Conservation (phyloP, 2,113 vertebrate genomes). For the Ptilorrhoa leucosticta region DNA sequence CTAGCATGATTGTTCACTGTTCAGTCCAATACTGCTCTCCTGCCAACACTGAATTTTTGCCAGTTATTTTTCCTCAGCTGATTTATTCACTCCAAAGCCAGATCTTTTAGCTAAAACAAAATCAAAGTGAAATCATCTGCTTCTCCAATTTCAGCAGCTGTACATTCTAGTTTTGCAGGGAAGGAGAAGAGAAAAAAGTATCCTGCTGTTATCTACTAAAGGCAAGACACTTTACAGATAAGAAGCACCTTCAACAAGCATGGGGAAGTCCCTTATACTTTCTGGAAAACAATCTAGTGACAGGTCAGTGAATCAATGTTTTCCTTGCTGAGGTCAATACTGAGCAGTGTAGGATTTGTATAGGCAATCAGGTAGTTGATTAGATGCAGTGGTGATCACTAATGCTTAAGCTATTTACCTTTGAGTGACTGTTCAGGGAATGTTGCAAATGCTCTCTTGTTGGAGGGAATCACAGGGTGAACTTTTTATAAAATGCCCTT, state of each 20-base stretch:
- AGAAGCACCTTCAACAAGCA: background rate
- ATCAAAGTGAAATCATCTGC: constrained; percentile 7
- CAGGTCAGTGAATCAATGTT: constrained; percentile 49
- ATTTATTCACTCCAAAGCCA: background rate
- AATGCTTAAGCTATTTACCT: constrained; percentile 16
- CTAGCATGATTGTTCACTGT: background rate
- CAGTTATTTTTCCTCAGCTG: background rate
- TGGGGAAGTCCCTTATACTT: background rate
- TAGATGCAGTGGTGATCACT: constrained; percentile 7
- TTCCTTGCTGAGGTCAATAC: constrained; percentile 25
- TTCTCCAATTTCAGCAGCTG: background rate
- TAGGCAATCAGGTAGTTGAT: constrained; percentile 27
- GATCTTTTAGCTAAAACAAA: background rate
- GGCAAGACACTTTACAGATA: background rate
- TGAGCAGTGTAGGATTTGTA: background rate
- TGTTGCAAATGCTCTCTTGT: background rate
- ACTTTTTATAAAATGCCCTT: background rate
- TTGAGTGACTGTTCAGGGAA: background rate
- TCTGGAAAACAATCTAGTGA: constrained; percentile 40
- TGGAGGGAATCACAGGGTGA: background rate
- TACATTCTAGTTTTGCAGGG: background rate
- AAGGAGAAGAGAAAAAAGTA: background rate
- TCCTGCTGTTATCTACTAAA: background rate
- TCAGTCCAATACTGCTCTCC: background rate
- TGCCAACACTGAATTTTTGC: background rate